phyloP scores from a whole-genome alignment of 2,888 invertebrate genomes.

The Horisme vitalbata region DNA sequence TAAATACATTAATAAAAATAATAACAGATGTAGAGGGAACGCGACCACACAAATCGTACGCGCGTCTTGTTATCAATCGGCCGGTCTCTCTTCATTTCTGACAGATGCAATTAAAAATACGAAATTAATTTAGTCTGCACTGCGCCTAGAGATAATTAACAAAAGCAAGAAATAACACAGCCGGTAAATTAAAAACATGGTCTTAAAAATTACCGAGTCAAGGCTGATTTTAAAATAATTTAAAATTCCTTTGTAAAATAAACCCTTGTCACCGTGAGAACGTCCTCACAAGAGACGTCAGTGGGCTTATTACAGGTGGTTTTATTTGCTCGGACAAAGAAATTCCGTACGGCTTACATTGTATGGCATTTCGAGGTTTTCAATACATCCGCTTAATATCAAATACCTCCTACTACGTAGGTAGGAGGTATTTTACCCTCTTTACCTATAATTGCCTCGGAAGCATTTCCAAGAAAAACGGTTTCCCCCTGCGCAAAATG shows the following conservation, averaged over 20 bases:
- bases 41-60: too few species aligned
- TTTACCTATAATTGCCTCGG: not conserved
- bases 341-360: too few species aligned
- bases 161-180: conserved; percentile 16
- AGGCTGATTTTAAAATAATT: conserved; percentile 24
- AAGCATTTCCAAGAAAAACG: conserved; percentile 34
- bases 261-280: conserved; percentile 28
- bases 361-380: too few species aligned
- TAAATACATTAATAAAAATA: conserved; percentile 12
- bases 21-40: not conserved
- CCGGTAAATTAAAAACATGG: conserved; percentile 22
- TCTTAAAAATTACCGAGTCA: conserved; percentile 24
- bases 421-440: too few species aligned
- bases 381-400: conserved; percentile 7
- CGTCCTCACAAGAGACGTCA: conserved; percentile 2
- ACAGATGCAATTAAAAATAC: not conserved
- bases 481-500: conserved; percentile 40
- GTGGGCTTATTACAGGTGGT: too few species aligned
- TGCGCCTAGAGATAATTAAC: conserved; percentile 13
- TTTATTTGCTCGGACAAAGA: too few species aligned
- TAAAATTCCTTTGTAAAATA: conserved; percentile 31
- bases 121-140: conserved; percentile 11
- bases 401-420: not conserved
- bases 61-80: too few species aligned
- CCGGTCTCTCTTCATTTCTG: too few species aligned